These are phyloP conservation scores for Arge pagana DNA, from an alignment of 2,888 invertebrate species.

Conservation along the genomic window DNA sequence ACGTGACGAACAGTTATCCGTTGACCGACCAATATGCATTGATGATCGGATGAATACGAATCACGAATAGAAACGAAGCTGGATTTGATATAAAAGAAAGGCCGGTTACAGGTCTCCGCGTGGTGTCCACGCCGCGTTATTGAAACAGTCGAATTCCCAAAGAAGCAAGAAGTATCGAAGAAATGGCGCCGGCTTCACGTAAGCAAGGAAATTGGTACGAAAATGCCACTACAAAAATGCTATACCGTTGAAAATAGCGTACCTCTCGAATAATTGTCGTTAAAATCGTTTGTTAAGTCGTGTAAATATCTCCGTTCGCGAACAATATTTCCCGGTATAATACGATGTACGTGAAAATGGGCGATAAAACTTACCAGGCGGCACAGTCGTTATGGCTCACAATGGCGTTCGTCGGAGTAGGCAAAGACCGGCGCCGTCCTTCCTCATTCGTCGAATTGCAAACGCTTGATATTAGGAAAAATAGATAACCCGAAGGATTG, in stretches of 20 bases:
- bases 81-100: neutral
- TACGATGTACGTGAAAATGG: slow-evolving; percentile 71
- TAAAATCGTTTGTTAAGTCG: slow-evolving; percentile 31
- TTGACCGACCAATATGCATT: neutral
- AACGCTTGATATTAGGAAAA: slow-evolving; percentile 5
- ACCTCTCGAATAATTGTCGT: slow-evolving; percentile 57
- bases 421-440: slow-evolving; percentile 39
- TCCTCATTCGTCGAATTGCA: slow-evolving; percentile 34
- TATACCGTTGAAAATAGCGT: slow-evolving; percentile 60
- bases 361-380: slow-evolving; percentile 69
- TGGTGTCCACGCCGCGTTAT: slow-evolving; percentile 2
- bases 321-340: slow-evolving; percentile 61
- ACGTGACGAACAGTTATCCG: slow-evolving; percentile 2
- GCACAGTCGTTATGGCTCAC: slow-evolving; percentile 80
- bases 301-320: slow-evolving; percentile 50
- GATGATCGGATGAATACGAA: neutral
- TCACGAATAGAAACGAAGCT: neutral
- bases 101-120: slow-evolving; percentile 35
- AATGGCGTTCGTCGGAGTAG: slow-evolving; percentile 77
- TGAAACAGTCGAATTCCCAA: slow-evolving; percentile 5
- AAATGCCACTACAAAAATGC: slow-evolving; percentile 63
- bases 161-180: slow-evolving; percentile 12
- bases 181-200: slow-evolving; percentile 70
- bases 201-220: slow-evolving; percentile 73
- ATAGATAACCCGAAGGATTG: neutral